Conservation (phyloP, 53 echinoderm and acorn worm genomes). For the Astropecten irregularis region DNA sequence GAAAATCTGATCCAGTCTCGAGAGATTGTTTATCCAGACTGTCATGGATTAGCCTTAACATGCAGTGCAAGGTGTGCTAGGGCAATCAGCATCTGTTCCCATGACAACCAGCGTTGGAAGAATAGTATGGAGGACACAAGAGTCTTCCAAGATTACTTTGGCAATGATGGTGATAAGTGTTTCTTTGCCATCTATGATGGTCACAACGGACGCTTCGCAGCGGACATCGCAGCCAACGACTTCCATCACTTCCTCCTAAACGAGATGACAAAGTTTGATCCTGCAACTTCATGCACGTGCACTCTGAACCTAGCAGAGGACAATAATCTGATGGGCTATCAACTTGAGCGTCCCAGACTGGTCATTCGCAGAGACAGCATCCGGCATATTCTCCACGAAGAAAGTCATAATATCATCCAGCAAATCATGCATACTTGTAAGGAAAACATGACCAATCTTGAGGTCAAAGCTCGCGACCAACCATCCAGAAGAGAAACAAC, state of each 20-base stretch:
- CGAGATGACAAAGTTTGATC: slow-evolving; percentile 91
- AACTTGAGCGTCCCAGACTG: slow-evolving; percentile 71
- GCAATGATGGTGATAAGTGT: slow-evolving; percentile 88
- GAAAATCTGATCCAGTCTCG: slow-evolving; percentile 70
- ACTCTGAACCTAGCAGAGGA: slow-evolving; percentile 87
- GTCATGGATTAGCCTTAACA: slow-evolving; percentile 74
- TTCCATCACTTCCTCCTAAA: slow-evolving; percentile 86
- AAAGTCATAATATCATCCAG: slow-evolving; percentile 87
- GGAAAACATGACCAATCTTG: slow-evolving; percentile 62
- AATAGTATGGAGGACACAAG: slow-evolving; percentile 91
- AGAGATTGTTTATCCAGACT: slow-evolving; percentile 63
- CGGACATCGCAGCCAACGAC: slow-evolving; percentile 91
- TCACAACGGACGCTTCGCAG: slow-evolving; percentile 93
- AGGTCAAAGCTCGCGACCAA: not conserved
- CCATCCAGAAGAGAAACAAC: not conserved
- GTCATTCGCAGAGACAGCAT: slow-evolving; percentile 83
- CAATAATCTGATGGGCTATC: slow-evolving; percentile 77
- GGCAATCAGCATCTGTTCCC: slow-evolving; percentile 87
- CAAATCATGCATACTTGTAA: slow-evolving; percentile 99
- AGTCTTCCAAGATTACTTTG: slow-evolving; percentile 97
- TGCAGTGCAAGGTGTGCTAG: slow-evolving; percentile 81
- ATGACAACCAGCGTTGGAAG: slow-evolving; percentile 92
- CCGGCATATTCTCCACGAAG: slow-evolving; percentile 90
- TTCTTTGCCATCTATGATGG: slow-evolving; percentile 98
- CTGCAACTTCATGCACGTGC: slow-evolving; percentile 77